These are phyloP conservation scores for Schizopygopsis malacanthus DNA, from an alignment of 2,797 vertebrate genomes.

Conservation along the genomic window DNA sequence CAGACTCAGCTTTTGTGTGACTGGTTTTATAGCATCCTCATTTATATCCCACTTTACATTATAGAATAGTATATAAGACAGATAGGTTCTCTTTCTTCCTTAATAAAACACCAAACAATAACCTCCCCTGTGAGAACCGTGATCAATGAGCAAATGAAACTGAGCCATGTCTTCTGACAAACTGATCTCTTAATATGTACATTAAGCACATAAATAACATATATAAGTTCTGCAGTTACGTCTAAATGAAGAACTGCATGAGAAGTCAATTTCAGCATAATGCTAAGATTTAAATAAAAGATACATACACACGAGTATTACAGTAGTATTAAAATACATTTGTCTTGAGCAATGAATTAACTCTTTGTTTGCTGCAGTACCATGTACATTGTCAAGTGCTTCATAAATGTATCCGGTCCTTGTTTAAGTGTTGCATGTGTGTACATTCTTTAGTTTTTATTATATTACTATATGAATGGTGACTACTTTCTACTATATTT, in stretches of 20 bases:
- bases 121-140: conserved; percentile 39
- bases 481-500: background rate
- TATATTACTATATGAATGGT: background rate
- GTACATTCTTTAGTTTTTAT: background rate
- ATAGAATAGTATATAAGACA: conserved; percentile 31
- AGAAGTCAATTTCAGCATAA: background rate
- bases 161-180: conserved; percentile 24
- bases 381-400: background rate
- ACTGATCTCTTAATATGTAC: conserved; percentile 16
- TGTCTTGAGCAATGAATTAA: background rate
- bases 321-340: background rate
- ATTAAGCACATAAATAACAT: background rate
- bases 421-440: background rate
- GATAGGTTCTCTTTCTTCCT: conserved; percentile 51
- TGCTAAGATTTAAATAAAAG: background rate
- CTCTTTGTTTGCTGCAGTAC: background rate
- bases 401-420: background rate
- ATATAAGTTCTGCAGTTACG: background rate
- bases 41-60: background rate
- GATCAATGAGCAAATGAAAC: conserved; percentile 51
- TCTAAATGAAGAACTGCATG: background rate
- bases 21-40: too few species aligned
- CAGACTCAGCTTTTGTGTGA: background rate
- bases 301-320: background rate
- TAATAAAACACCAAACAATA: conserved; percentile 50